Evolutionary conservation across 2,113 vertebrate species (phyloP).

Genomic region (Oreotrochilus melanogaster): DNA sequence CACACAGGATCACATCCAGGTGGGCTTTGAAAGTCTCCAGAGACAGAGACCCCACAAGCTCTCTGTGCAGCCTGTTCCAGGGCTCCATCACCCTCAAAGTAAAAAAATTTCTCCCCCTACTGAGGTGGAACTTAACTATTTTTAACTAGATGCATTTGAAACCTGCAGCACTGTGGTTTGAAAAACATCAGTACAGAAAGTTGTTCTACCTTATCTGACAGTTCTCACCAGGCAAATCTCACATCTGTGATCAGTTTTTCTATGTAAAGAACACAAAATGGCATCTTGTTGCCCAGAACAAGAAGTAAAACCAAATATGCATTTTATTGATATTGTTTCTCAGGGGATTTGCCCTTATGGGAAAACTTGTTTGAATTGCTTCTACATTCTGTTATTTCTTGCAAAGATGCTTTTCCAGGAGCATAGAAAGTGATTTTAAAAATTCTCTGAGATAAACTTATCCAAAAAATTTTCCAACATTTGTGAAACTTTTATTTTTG

Average conservation of each 20-base stretch:
- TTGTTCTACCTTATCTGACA: background rate
- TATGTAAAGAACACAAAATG: background rate
- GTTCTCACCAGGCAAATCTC: background rate
- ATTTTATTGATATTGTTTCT: background rate
- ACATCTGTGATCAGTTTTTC: background rate
- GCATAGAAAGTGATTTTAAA: background rate
- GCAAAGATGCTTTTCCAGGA: background rate
- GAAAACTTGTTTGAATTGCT: background rate
- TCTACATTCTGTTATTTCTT: background rate
- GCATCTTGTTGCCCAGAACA: background rate
- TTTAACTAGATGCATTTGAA: background rate
- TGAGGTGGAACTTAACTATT: background rate
- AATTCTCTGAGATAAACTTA: background rate
- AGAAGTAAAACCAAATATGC: background rate
- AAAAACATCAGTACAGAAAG: background rate
- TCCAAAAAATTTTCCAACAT: background rate
- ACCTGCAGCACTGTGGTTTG: fast-evolving
- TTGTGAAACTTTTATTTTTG: background rate
- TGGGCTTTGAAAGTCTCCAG: too few species aligned
- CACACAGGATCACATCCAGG: too few species aligned
- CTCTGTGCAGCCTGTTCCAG: too few species aligned
- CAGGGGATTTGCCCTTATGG: background rate
- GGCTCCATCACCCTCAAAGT: too few species aligned
- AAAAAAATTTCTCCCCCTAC: too few species aligned
- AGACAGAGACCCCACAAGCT: too few species aligned